These are phyloP conservation scores for Isaurus tuberculatus DNA, from an alignment of 92 coral and sea anemone genomes.

Conservation along the genomic window DNA sequence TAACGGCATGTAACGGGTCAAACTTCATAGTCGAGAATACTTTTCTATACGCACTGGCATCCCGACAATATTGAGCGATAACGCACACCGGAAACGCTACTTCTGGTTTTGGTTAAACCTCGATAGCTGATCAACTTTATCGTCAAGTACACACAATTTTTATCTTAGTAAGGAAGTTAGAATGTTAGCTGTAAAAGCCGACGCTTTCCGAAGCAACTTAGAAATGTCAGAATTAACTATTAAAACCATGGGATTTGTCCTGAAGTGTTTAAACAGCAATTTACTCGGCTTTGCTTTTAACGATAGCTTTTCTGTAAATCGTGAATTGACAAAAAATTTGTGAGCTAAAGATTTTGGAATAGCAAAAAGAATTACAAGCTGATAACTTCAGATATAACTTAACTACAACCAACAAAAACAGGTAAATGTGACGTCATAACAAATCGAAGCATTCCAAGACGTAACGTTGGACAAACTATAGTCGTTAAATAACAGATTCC, in stretches of 20 bases:
- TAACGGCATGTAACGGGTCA: too few species aligned
- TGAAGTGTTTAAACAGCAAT: not conserved
- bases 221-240: not conserved
- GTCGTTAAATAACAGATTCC: not conserved
- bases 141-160: too few species aligned
- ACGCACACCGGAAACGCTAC: too few species aligned
- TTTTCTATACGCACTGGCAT: too few species aligned
- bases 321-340: not conserved
- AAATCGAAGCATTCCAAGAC: too few species aligned
- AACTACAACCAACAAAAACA: not conserved
- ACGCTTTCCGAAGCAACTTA: too few species aligned
- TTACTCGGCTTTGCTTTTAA: not conserved
- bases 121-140: too few species aligned
- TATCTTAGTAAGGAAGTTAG: not conserved
- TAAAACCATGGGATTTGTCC: not conserved
- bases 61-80: too few species aligned
- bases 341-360: not conserved
- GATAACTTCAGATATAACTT: not conserved
- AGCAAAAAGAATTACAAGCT: conserved; percentile 9
- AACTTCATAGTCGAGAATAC: too few species aligned
- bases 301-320: not conserved
- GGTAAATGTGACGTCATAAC: too few species aligned
- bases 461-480: too few species aligned
- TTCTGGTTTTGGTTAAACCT: too few species aligned
- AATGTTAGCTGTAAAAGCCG: not conserved